Percentiles rank a stretch among this genome's conserved stretches.
phyloP scores from a whole-genome alignment of 2,797 vertebrate species.

The Oryzias dopingdopingensis region DNA sequence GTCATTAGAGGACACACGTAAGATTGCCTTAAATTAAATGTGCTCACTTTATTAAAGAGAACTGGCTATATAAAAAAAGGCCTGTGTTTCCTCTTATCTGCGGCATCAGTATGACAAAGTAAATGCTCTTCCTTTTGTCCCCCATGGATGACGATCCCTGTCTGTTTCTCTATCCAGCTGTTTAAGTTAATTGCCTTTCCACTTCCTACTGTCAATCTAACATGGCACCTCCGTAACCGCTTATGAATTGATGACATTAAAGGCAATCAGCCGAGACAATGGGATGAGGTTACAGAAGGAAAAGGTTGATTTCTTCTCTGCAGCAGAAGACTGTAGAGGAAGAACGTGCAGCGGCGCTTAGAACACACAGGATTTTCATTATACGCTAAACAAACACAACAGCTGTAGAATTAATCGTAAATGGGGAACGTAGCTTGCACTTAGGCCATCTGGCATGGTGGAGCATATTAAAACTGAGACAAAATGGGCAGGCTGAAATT shows the following conservation, averaged over 20 bases:
- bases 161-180: conserved; percentile 63
- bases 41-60: background rate
- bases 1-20: too few relatives aligned
- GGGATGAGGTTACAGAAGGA: conserved; percentile 55
- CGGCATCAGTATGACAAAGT: conserved; percentile 15
- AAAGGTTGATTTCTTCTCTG: conserved; percentile 52
- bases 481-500: conserved; percentile 64
- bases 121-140: conserved; percentile 25
- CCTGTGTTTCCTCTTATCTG: conserved; percentile 1
- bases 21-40: background rate
- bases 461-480: conserved; percentile 59
- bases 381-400: conserved; percentile 66
- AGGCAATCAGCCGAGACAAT: conserved; percentile 62
- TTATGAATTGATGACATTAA: conserved; percentile 67
- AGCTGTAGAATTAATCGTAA: conserved; percentile 70
- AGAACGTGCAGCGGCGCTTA: conserved; percentile 32
- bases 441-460: conserved; percentile 70
- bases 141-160: conserved; percentile 23
- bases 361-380: conserved; percentile 64
- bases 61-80: background rate
- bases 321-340: conserved; percentile 33
- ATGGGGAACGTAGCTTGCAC: conserved; percentile 66
- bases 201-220: conserved; percentile 63
- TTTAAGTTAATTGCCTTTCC: conserved; percentile 67
- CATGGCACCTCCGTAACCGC: conserved; percentile 51